These are phyloP conservation scores for Mastomys coucha DNA, from an alignment of 2,113 vertebrate species.

Conservation along the genomic window DNA sequence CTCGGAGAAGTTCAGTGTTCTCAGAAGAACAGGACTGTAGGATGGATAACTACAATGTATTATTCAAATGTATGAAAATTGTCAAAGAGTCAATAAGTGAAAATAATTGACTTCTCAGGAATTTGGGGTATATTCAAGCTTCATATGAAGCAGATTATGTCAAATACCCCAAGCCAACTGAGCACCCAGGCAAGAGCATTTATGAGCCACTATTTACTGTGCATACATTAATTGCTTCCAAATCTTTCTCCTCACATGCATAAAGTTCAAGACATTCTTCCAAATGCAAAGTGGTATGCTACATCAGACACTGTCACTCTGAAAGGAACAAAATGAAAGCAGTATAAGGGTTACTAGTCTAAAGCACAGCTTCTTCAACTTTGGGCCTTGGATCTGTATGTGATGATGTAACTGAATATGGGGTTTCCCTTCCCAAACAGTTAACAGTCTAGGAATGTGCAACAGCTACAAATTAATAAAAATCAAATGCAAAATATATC, in stretches of 20 bases:
- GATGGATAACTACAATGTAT: background rate
- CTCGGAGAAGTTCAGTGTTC: background rate
- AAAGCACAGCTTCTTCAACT: background rate
- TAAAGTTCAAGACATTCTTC: slow-evolving; percentile 21
- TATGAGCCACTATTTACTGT: background rate
- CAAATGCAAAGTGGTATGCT: slow-evolving; percentile 26
- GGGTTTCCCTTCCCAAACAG: background rate
- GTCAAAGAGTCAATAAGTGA: background rate
- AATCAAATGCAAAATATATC: background rate
- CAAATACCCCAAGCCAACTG: background rate
- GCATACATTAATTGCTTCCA: slow-evolving; percentile 3
- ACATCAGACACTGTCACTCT: background rate
- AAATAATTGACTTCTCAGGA: background rate
- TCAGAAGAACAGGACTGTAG: background rate
- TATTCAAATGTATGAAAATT: background rate
- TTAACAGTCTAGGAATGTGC: background rate
- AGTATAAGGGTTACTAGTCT: background rate
- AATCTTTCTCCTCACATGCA: background rate
- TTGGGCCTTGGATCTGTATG: background rate
- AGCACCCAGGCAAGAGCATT: background rate
- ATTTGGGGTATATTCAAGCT: background rate
- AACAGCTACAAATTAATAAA: background rate
- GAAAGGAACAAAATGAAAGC: background rate
- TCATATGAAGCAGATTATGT: background rate
- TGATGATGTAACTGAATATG: background rate